Base-by-base conservation (phyloP, 2,113 vertebrate species). In the Anser brachyrhynchus region DNA sequence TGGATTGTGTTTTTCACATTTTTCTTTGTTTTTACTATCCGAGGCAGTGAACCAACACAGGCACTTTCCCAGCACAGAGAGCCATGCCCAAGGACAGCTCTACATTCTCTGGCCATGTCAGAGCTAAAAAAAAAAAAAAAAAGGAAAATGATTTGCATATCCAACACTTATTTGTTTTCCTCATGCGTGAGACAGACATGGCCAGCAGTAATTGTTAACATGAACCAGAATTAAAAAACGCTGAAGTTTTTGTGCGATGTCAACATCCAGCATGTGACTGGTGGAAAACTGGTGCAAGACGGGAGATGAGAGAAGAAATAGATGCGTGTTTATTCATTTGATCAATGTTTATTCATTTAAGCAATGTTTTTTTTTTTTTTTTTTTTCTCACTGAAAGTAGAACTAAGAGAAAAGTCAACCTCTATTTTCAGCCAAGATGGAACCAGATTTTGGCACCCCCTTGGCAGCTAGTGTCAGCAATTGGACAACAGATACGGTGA, bases 1-100 rank as follows among this genome's bases (percentile, higher is more conserved):
- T 95, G 61, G 90, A 84, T 74, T 86, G 69, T 86, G 66, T 57
- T 95, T 69, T 93, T 58, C 71, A 57, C 52, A 61, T 84, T 88
- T 82, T 89, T 20, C 29, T 84, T 94, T 93, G 41, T 62, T 91
- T 93, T 85, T 55, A 54, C 65, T 73, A 62, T 21, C 55, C 77
- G 44, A 12, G 21, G 13, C 61, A 66, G 35, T 31, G 54, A 43
- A 89, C 14, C 33, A 58, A 23, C 23, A 16, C 0, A 64, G 55
- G 5, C 13, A 22, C 35, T 83, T 94, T 59, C 58, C 54, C 59
- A 89, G 84, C 8, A 55, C 14, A 31, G 9, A 43, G 2, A 80
- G 4, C 39, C 18, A 11, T 66, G 43, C 46, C 65, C 71, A 64
- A 59, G 29, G 37, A 49, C 67, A 90, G 11, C n/a, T 14, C 19